Conservation (phyloP, 64 coral and sea anemone genomes). For the Trachythela sp. region DNA sequence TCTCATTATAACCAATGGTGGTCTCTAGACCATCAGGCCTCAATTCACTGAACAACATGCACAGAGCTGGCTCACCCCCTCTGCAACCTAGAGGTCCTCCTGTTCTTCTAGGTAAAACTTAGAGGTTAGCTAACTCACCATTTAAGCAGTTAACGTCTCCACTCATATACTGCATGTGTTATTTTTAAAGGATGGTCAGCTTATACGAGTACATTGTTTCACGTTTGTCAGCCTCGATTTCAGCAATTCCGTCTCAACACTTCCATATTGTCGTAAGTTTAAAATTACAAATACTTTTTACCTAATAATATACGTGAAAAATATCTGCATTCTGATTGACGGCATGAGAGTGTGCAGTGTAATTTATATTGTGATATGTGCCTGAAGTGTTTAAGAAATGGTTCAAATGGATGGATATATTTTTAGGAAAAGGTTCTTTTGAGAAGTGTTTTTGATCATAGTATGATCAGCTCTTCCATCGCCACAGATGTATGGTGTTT, state of each 20-base stretch:
- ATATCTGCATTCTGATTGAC: no score
- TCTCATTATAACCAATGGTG: no score
- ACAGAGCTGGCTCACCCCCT: no score
- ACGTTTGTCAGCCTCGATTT: not conserved
- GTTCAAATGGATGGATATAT: not conserved
- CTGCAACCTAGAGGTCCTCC: no score
- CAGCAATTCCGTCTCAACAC: not conserved
- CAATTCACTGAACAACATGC: no score
- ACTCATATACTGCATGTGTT: no score
- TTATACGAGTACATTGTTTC: conserved; percentile 1
- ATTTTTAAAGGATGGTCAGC: not conserved
- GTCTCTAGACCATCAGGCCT: no score
- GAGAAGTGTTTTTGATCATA: not conserved
- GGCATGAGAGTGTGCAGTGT: no score
- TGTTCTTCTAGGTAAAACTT: no score
- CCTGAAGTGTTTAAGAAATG: not conserved
- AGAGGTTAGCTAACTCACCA: no score
- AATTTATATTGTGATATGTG: not conserved
- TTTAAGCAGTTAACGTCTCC: no score
- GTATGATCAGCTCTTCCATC: not conserved
- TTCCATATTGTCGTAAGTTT: not conserved
- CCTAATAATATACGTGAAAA: no score
- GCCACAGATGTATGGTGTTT: conserved; percentile 19
- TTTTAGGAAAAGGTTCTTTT: not conserved
- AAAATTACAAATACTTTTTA: not conserved